phyloP scores from a whole-genome alignment of 37 sponge, comb jelly and placozoan genomes.

The Eunapius fragilis region DNA sequence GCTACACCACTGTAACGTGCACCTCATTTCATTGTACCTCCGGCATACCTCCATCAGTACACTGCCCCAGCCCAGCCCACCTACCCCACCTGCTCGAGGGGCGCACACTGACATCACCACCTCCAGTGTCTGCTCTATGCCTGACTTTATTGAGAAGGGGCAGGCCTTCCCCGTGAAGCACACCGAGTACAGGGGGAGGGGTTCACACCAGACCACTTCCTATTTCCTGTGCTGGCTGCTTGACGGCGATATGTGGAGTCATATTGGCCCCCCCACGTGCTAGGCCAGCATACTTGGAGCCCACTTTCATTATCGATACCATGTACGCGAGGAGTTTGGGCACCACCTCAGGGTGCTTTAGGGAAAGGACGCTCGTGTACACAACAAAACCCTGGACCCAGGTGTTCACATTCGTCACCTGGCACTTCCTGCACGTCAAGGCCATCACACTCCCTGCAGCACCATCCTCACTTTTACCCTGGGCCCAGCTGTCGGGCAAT shows the following conservation, averaged over 20 bases:
- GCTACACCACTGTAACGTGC: neutral
- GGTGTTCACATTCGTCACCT: neutral
- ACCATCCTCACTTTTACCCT: neutral
- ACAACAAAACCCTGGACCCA: constrained; percentile 7
- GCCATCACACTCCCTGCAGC: neutral
- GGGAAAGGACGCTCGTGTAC: neutral
- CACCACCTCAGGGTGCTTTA: neutral
- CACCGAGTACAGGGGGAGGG: constrained; percentile 27
- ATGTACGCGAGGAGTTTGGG: constrained; percentile 5
- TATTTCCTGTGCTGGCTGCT: constrained; percentile 12
- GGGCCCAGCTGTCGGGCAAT: no score
- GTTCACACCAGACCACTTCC: constrained; percentile 20
- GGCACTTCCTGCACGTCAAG: constrained; percentile 5
- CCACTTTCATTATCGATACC: neutral
- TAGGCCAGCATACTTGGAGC: constrained; percentile 1
- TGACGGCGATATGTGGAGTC: constrained; percentile 34
- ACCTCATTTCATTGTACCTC: neutral
- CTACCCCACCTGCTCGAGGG: neutral
- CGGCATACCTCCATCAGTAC: neutral
- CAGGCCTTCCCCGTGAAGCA: constrained; percentile 37
- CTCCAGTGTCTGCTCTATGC: neutral
- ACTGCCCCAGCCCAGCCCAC: neutral
- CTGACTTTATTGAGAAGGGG: neutral
- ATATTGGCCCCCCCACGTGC: constrained; percentile 22
- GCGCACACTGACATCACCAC: neutral